These are phyloP conservation scores for Catamblyrhynchus diadema DNA, from an alignment of 2,797 vertebrate genomes.

Conservation along the genomic window DNA sequence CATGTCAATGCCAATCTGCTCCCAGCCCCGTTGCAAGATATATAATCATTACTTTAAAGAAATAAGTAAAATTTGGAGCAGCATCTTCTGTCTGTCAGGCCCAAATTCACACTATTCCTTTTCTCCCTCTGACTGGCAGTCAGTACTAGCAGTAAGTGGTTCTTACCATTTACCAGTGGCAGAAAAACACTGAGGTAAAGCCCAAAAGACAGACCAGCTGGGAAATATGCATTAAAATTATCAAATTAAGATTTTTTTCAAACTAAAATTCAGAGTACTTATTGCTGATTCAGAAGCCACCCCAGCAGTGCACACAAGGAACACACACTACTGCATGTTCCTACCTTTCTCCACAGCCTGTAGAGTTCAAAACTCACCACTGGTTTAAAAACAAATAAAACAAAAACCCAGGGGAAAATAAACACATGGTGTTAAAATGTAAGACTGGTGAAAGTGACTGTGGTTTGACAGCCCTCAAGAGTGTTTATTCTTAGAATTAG, in stretches of 20 bases:
- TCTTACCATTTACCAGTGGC: not conserved
- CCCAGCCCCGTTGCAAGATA: not conserved
- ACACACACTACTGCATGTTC: not conserved
- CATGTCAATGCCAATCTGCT: not conserved
- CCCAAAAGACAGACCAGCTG: not conserved
- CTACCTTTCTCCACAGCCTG: not conserved
- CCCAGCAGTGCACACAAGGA: not conserved
- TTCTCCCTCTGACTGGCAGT: not conserved
- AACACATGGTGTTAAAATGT: not conserved
- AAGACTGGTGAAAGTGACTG: not conserved
- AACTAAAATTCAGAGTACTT: not conserved
- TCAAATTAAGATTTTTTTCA: not conserved
- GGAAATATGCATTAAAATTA: not conserved
- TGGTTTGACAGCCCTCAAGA: not conserved
- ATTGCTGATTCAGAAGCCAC: not conserved
- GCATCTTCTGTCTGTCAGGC: not conserved
- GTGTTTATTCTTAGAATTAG: constrained; percentile 1
- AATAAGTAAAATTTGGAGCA: not conserved
- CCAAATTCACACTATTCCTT: not conserved
- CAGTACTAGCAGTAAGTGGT: not conserved
- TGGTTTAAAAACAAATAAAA: constrained; percentile 28
- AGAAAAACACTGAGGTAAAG: not conserved
- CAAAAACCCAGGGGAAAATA: constrained; percentile 2
- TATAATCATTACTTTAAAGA: not conserved
- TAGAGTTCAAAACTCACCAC: not conserved